These are phyloP conservation scores for Phenacoccus solenopsis DNA, from an alignment of 1,140 invertebrate genomes.

Conservation along the genomic window DNA sequence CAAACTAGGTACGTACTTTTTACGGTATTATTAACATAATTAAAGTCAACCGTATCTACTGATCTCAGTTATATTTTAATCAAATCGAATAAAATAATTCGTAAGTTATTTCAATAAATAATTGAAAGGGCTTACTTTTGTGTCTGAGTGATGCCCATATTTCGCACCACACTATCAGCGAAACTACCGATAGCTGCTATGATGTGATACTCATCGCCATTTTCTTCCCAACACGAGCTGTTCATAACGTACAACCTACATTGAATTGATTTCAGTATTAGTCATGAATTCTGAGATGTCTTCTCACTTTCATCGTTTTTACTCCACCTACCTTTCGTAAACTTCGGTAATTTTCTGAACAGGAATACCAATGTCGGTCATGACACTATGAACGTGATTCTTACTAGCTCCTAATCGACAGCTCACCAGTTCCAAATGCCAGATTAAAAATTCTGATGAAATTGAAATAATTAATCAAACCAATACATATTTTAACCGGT, in stretches of 20 bases:
- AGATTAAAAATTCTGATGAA: slow-evolving; percentile 52
- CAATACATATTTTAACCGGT: not conserved
- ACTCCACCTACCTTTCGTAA: slow-evolving; percentile 50
- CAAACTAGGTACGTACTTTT: too few species aligned
- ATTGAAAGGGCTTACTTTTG: not conserved
- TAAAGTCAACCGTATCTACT: too few species aligned
- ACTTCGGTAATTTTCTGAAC: slow-evolving; percentile 56
- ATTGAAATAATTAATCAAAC: slow-evolving; percentile 13
- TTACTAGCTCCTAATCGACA: slow-evolving; percentile 52
- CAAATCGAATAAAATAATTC: too few species aligned
- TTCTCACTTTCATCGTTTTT: too few species aligned
- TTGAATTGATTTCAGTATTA: not conserved
- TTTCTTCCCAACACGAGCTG: not conserved
- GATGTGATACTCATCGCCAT: slow-evolving; percentile 1
- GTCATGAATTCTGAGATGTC: not conserved
- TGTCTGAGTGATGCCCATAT: not conserved
- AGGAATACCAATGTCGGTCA: slow-evolving; percentile 53
- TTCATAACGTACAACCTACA: not conserved
- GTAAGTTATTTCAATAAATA: not conserved
- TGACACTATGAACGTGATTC: slow-evolving; percentile 50
- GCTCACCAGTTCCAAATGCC: slow-evolving; percentile 57
- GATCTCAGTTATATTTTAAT: too few species aligned
- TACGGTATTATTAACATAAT: too few species aligned
- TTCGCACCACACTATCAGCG: not conserved
- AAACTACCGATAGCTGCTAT: slow-evolving; percentile 5